phyloP scores from a whole-genome alignment of 2,797 vertebrate genomes.

The Trachurus trachurus region DNA sequence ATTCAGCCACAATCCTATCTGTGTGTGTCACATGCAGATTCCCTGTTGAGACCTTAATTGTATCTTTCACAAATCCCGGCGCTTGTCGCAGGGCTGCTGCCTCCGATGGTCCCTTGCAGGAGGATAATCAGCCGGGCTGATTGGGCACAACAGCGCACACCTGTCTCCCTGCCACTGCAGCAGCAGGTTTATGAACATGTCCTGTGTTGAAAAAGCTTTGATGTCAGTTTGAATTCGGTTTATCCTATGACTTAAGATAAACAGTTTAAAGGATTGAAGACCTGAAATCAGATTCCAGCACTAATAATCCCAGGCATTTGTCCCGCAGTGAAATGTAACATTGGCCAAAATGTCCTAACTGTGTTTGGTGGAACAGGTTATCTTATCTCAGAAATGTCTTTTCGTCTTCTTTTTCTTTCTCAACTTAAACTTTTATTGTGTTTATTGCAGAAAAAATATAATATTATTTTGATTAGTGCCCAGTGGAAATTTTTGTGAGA shows the following conservation, averaged over 20 bases:
- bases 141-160: slow-evolving; percentile 69
- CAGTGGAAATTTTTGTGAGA: background rate
- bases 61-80: slow-evolving; percentile 77
- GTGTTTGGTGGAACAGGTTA: slow-evolving; percentile 2
- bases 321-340: slow-evolving; percentile 5
- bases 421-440: slow-evolving; percentile 1
- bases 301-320: background rate
- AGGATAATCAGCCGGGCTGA: slow-evolving; percentile 76
- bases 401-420: background rate
- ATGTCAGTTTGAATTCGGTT: slow-evolving; percentile 50
- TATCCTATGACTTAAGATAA: slow-evolving; percentile 23
- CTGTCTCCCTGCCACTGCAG: slow-evolving; percentile 64
- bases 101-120: slow-evolving; percentile 68
- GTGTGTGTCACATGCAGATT: slow-evolving; percentile 68
- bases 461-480: slow-evolving; percentile 10
- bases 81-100: slow-evolving; percentile 70
- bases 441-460: slow-evolving; percentile 9
- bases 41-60: slow-evolving; percentile 83
- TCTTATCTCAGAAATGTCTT: slow-evolving; percentile 12
- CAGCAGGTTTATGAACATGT: slow-evolving; percentile 59
- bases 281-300: slow-evolving; percentile 24
- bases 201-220: slow-evolving; percentile 35
- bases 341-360: slow-evolving; percentile 6
- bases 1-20: slow-evolving; percentile 70
- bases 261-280: background rate